Evolutionary conservation across 2,113 vertebrate species (phyloP).

Genomic region (Chloropsis hardwickii): DNA sequence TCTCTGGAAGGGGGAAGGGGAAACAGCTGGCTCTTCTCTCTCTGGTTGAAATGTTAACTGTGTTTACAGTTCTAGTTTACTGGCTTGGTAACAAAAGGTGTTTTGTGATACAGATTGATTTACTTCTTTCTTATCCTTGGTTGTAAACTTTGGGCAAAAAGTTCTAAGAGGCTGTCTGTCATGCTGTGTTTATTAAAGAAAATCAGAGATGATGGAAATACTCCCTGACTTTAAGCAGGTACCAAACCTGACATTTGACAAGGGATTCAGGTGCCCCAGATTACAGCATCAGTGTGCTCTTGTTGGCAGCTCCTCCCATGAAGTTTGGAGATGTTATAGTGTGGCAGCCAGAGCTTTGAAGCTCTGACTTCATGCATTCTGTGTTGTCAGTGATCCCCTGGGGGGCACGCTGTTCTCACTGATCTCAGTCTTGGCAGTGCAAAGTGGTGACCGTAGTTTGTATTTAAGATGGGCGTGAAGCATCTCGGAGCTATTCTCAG

Average conservation of each 20-base stretch:
- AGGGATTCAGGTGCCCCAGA: not conserved
- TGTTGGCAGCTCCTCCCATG: not conserved
- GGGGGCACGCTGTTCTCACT: not conserved
- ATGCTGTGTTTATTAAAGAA: not conserved
- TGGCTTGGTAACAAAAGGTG: not conserved
- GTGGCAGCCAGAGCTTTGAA: not conserved
- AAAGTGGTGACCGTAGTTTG: not conserved
- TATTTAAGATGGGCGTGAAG: not conserved
- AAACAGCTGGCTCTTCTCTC: constrained; percentile 31
- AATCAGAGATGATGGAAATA: not conserved
- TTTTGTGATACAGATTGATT: not conserved
- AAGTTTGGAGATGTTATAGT: not conserved
- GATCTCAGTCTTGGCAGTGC: not conserved
- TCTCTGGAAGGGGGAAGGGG: not conserved
- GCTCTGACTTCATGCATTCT: not conserved
- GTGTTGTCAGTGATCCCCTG: not conserved
- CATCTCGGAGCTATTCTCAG: not conserved
- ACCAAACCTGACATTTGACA: not conserved
- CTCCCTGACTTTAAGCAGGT: not conserved
- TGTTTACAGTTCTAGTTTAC: not conserved
- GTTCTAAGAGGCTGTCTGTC: not conserved
- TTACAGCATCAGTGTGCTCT: not conserved
- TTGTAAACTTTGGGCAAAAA: not conserved
- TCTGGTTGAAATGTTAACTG: not conserved
- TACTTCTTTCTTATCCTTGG: not conserved